Base-by-base conservation (phyloP, 2,113 vertebrate genomes). In the Elaphurus davidianus region DNA sequence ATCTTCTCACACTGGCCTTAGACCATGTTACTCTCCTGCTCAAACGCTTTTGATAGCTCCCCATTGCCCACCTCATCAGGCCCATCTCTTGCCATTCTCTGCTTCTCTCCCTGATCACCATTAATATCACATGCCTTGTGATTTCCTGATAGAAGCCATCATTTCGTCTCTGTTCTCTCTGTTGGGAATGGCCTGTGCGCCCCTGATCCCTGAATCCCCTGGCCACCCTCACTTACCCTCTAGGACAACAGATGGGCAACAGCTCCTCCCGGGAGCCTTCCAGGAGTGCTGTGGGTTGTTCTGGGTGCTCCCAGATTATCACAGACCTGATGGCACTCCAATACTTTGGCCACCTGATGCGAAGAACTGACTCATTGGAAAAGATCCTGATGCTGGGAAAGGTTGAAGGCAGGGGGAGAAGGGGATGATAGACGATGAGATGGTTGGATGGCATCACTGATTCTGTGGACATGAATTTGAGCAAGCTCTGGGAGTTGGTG, bases 61-160 rank as follows among this genome's bases (percentile, higher is more conserved):
- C 50, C 7, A 25, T 0, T 25, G 83, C 33, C 64, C 19, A 6
- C 25, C 40, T 14, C 59, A 47, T 14, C 16, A 15, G 47, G 15
- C 47, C 60, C n/a, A 16, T 14, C 11, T 21, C 43, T 17, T 1
- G 33, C 16, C 8, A 0, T 11, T 30, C 47, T 57, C 21, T 55
- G 40, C 4, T 40, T 60, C 57, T 25, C 23, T n/a, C 1, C 10
- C 25, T n/a, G 3, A 2, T 12, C 45, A 57, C 54, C 88, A 33
- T 13, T 28, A 13, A 45, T 0, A 3, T 2, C 11, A 2, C 2
- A 2, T 12, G 21, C 71, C 36, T 33, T 67, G 30, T 33, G n/a
- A 64, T 67, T 91, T 74, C 21, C 55, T 16, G n/a, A 16, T 5
- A 33, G 27, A 33, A 54, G 4, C 27, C 12, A n/a, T 3, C 3